Conservation (phyloP, 2,113 vertebrate species). For the Crotalus tigris region DNA sequence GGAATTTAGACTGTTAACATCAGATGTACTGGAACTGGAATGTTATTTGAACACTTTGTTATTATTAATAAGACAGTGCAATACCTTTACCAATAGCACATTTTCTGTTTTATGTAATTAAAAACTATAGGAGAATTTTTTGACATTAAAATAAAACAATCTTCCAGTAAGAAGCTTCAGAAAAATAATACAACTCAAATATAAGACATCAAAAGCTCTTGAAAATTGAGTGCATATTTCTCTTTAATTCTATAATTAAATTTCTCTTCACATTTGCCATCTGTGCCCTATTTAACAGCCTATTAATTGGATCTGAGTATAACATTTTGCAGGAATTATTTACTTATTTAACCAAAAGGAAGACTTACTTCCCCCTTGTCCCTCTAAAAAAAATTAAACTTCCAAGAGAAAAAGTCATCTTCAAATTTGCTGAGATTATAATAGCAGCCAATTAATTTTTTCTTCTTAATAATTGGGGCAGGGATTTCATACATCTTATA, state of each 20-base stretch:
- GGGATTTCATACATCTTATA: not conserved
- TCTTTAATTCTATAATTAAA: not conserved
- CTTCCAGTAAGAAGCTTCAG: not conserved
- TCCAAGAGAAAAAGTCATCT: not conserved
- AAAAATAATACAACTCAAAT: not conserved
- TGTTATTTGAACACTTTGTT: not conserved
- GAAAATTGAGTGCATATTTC: not conserved
- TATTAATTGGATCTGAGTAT: not conserved
- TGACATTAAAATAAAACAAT: not conserved
- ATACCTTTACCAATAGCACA: not conserved
- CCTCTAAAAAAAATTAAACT: not conserved
- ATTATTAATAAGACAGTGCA: not conserved
- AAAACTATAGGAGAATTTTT: not conserved
- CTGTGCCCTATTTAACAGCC: not conserved
- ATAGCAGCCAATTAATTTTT: not conserved
- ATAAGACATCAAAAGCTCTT: not conserved
- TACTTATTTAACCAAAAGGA: not conserved
- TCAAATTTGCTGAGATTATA: not conserved
- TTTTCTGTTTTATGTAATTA: not conserved
- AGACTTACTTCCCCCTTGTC: not conserved
- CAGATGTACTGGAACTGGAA: not conserved
- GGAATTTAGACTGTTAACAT: not conserved
- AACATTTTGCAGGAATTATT: not conserved
- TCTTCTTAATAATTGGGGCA: not conserved
- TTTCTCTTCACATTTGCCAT: not conserved